Base-by-base conservation (phyloP, 2,113 vertebrate genomes). In the Ifrita kowaldi region DNA sequence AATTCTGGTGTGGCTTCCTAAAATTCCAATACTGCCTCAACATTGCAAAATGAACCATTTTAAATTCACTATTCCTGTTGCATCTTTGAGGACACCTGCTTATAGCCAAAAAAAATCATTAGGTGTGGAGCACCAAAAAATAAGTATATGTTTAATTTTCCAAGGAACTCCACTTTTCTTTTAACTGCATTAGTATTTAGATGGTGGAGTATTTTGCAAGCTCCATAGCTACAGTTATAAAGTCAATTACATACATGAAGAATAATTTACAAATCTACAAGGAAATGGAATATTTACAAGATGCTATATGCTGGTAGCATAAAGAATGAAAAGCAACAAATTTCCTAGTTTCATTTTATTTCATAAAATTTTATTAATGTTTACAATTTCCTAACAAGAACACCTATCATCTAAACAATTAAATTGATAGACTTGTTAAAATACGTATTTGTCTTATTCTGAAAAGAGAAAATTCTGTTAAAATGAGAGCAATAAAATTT, bases 401-500 rank as follows among this genome's bases (percentile, higher is more conserved):
- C 13, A 82, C 19, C 16, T 73, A 64, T 85, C 78, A 87, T 84
- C 62, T 57, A 81, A 68, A 78, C 68, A 84, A 88, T 95, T 88
- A 91, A 88, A 87, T 28, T 95, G 76, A 90, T 62, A 56, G 80
- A 96, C 33, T 81, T 71, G 7, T 59, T 42, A 33, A 75, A 92
- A 60, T 41, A 46, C 3, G 0, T 59, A 64, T 96, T 87, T 89
- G 14, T 95, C 69, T 94, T 28, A 44, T 56, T 81, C 50, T 73
- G 35, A 81, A 52, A 71, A 50, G 88, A 65, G 2, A 84, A 89
- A 93, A 78, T 42, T 86, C 47, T 69, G 35, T 68, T 94, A 50
- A 95, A 95, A 97, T 95, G 67, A 96, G 24, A 92, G 32, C 35
- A 91, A 93, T 91, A 97, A 91, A 87, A 73, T 78, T 62, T 76